These are phyloP conservation scores for Genyomyrus donnyi DNA, from an alignment of 2,113 vertebrate genomes.

Conservation along the genomic window DNA sequence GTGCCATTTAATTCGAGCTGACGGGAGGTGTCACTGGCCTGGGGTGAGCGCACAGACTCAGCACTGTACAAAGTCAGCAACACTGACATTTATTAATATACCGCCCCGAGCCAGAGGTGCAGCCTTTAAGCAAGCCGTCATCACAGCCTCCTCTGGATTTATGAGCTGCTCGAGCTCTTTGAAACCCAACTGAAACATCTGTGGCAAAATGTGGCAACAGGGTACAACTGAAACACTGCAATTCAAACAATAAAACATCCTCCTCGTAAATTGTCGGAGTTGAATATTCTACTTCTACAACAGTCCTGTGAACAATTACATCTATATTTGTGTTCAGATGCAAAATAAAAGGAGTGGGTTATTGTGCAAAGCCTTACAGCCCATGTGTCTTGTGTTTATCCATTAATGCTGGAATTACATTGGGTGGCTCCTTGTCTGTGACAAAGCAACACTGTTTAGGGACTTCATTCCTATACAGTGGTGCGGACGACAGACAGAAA, in stretches of 20 bases:
- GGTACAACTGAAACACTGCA: not conserved
- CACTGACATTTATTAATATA: constrained; percentile 57
- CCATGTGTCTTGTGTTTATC: not conserved
- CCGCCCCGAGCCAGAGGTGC: constrained; percentile 39
- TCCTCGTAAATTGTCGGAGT: not conserved
- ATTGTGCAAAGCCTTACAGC: not conserved
- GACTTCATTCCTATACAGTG: not conserved
- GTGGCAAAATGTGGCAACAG: not conserved
- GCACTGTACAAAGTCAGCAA: constrained; percentile 51
- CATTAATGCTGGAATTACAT: not conserved
- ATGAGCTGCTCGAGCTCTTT: not conserved
- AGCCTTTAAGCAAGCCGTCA: constrained; percentile 36
- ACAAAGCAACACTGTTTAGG: not conserved
- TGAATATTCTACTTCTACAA: not conserved
- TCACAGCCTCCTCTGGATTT: constrained; percentile 21
- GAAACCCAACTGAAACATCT: not conserved
- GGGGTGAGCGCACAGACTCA: constrained; percentile 50
- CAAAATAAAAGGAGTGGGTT: not conserved
- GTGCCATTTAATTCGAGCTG: constrained; percentile 49
- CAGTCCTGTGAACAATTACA: not conserved
- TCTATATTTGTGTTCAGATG: not conserved
- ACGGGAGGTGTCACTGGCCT: constrained; percentile 48
- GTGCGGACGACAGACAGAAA: not conserved
- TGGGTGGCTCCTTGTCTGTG: not conserved
- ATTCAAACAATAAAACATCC: not conserved